Conservation (phyloP, 2,797 vertebrate genomes). For the Gouania willdenowi region DNA sequence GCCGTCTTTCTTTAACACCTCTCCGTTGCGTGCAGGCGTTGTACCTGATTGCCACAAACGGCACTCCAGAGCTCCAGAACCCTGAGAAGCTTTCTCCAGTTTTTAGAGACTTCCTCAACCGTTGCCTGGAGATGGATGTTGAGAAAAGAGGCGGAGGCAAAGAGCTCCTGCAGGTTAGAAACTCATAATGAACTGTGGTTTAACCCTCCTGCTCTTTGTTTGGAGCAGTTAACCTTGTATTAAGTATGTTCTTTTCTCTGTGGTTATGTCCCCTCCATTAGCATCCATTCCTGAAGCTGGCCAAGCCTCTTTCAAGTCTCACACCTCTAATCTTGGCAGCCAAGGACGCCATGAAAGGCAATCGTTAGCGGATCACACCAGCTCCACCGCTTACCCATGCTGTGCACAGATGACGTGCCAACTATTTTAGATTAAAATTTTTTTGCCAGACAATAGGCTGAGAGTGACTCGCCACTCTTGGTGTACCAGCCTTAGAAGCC, state of each 20-base stretch:
- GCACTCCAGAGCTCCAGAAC: conserved; percentile 96
- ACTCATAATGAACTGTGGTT: background rate
- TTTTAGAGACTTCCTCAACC: conserved; percentile 95
- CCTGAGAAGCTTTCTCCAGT: conserved; percentile 94
- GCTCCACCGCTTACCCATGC: conserved; percentile 49
- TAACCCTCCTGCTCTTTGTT: background rate
- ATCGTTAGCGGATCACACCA: conserved; percentile 77
- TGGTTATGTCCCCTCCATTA: conserved; percentile 30
- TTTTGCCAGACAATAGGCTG: conserved; percentile 71
- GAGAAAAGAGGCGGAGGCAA: conserved; percentile 95
- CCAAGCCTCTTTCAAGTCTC: conserved; percentile 96
- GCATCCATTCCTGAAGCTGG: conserved; percentile 98
- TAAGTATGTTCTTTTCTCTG: background rate
- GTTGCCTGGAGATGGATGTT: conserved; percentile 96
- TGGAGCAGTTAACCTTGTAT: too few relatives aligned
- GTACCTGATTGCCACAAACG: conserved; percentile 97
- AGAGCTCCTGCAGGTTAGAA: conserved; percentile 89
- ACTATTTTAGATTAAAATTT: conserved; percentile 60
- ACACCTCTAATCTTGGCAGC: conserved; percentile 97
- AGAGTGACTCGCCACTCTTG: conserved; percentile 46
- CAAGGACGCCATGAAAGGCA: conserved; percentile 99
- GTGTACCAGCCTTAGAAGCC: conserved; percentile 63
- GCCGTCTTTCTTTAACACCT: too few relatives aligned
- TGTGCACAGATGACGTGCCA: conserved; percentile 61
- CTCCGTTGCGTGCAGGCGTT: conserved; percentile 80